These are phyloP conservation scores for Chesias legatella DNA, from an alignment of 2,888 invertebrate species.

Conservation along the genomic window DNA sequence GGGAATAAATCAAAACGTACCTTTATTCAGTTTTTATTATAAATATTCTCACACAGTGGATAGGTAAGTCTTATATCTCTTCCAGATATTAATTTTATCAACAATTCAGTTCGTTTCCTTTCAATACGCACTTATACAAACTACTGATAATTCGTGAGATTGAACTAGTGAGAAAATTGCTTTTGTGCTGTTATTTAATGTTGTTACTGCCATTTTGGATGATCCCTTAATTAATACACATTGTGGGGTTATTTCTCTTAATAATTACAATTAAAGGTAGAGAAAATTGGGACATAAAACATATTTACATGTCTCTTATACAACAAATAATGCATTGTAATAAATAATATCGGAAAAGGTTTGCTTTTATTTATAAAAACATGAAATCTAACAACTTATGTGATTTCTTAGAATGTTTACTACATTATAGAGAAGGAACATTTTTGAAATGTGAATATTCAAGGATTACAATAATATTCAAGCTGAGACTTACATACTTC, in stretches of 20 bases:
- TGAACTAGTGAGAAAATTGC: constrained; percentile 12
- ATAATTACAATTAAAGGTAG: constrained; percentile 6
- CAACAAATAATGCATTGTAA: constrained; percentile 6
- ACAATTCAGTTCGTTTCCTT: constrained; percentile 35
- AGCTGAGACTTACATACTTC: neutral
- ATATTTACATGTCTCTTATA: constrained; percentile 7
- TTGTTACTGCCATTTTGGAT: no score
- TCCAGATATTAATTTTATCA: constrained; percentile 39
- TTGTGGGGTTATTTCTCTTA: constrained; percentile 5
- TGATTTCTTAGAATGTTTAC: constrained; percentile 2
- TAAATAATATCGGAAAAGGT: no score
- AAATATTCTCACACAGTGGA: constrained; percentile 61
- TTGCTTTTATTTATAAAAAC: no score
- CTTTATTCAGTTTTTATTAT: constrained; percentile 55
- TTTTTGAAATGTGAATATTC: neutral
- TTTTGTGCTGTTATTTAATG: constrained; percentile 1
- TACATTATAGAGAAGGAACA: constrained; percentile 1
- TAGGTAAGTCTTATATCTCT: constrained; percentile 78
- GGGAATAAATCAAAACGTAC: constrained; percentile 9
- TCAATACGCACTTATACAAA: constrained; percentile 15
- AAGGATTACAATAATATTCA: neutral
- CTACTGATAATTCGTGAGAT: constrained; percentile 11
- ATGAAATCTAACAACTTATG: neutral
- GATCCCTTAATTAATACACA: no score
- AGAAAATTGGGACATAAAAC: constrained; percentile 2